Base-by-base conservation (phyloP, 2,113 vertebrate genomes). In the Sisor rabdophorus region DNA sequence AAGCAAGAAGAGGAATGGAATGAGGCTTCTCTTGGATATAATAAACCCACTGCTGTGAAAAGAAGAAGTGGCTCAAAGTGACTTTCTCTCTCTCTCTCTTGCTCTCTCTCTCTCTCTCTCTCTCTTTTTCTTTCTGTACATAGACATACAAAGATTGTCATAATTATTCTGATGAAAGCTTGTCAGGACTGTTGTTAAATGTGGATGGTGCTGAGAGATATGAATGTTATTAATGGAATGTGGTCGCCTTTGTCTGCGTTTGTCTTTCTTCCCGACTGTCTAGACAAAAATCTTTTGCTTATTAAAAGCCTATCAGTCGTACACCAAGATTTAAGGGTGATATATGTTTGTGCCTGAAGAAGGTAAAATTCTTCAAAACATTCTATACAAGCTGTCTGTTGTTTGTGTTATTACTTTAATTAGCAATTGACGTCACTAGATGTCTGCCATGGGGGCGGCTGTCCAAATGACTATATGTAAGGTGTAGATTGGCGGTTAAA, bases 11-110 rank as follows among this genome's bases (percentile, higher is more conserved):
- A 54, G 11, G 30, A 56, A 53, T 56, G 53, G 70, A 28, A 76
- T 3, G 54, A 50, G 54, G 68, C 47, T 78, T 48, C 30, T 17
- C 32, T 63, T 50, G 28, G 26, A 36, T 63, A 60, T 71, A 73
- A 73, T 73, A 30, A 78, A 78, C 59, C 77, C 65, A 69, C 69
- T 65, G 77, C 63, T 56, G 69, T 65, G 59, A 78, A 22, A 72
- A 64, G n/a, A 61, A 78, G 54, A 59, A 47, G 69, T 73, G 32
- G 65, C 24, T 44, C 76, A 64, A 52, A 78, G 20, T 78, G 59
- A 64, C 30, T 36, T 28, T 13, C 50, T 52, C 50, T 19, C 13
- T 16, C 16, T 36, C 16, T 61, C 17, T 32, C 6, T 22, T 11
- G 16, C 22, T 26, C 48, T 15, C 17, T 56, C 16, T 67, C 22